Percentiles rank a stretch among this genome's conserved stretches.
Conservation (phyloP, 2,797 vertebrate genomes). For the Silurus aristotelis region DNA sequence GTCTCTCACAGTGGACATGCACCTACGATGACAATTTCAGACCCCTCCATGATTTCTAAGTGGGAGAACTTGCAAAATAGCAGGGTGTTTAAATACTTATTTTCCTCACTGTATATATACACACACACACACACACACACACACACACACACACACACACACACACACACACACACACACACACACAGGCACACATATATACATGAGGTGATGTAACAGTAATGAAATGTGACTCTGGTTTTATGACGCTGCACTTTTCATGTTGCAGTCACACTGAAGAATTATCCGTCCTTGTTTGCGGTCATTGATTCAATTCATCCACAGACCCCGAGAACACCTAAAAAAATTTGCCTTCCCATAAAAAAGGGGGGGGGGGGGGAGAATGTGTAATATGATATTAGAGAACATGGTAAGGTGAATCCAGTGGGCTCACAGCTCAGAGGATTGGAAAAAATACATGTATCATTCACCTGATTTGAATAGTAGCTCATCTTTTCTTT, state of each 20-base stretch:
- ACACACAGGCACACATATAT: no score
- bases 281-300: slow-evolving; percentile 60
- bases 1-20: no score
- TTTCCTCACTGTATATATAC: no score
- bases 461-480: slow-evolving; percentile 99
- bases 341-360: slow-evolving; percentile 58
- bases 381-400: slow-evolving; percentile 69
- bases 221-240: not conserved
- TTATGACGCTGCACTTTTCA: not conserved
- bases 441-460: slow-evolving; percentile 82
- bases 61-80: no score
- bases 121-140: no score
- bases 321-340: slow-evolving; percentile 51
- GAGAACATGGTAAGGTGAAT: slow-evolving; percentile 45
- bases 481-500: slow-evolving; percentile 86
- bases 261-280: not conserved
- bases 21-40: no score
- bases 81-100: no score
- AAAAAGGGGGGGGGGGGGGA: slow-evolving; percentile 56
- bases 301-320: slow-evolving; percentile 69
- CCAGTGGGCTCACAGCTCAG: slow-evolving; percentile 60
- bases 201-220: slow-evolving; percentile 12
- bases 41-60: no score
- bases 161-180: no score
- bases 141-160: no score